A percentile compares a stretch with the other conserved stretches of the same genome.
Conservation (phyloP, 2,888 invertebrate species). For the Seira sanloemensis region DNA sequence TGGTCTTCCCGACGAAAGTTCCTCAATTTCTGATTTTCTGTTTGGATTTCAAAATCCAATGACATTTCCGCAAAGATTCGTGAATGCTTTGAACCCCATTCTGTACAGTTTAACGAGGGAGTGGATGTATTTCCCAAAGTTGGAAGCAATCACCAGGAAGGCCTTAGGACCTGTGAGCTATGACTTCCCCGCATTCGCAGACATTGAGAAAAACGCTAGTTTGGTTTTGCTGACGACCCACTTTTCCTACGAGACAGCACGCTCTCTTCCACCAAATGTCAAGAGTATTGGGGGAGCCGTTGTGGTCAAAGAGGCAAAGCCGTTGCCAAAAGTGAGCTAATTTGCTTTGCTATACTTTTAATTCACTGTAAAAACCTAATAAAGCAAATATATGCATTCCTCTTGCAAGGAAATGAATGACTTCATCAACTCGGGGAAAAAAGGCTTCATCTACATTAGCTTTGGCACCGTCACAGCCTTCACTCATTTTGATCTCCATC, state of each 20-base stretch:
- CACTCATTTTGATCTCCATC: conserved; percentile 31
- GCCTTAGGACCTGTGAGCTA: neutral
- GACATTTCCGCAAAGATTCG: conserved; percentile 41
- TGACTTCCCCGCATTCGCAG: conserved; percentile 27
- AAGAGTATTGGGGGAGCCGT: conserved; percentile 44
- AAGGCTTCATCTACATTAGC: conserved; percentile 59
- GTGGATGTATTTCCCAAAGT: conserved; percentile 26
- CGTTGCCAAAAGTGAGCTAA: conserved; percentile 29
- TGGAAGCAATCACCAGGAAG: conserved; percentile 35
- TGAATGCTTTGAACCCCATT: conserved; percentile 49
- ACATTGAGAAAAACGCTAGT: conserved; percentile 49
- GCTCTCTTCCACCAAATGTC: conserved; percentile 64
- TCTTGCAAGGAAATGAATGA: conserved; percentile 38
- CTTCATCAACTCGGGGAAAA: conserved; percentile 48
- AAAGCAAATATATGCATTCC: neutral
- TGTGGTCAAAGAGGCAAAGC: neutral
- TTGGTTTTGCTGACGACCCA: conserved; percentile 65
- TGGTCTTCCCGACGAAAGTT: conserved; percentile 46
- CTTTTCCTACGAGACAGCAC: conserved; percentile 61
- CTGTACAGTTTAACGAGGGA: conserved; percentile 36
- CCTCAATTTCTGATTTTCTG: conserved; percentile 44
- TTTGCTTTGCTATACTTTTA: neutral
- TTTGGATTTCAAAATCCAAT: conserved; percentile 23
- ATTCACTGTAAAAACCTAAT: neutral
- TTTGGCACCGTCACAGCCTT: conserved; percentile 60